Percentiles rank a stretch among this genome's conserved stretches.
These are phyloP conservation scores for Candoia aspera DNA, from an alignment of 2,113 vertebrate genomes.

Conservation along the genomic window DNA sequence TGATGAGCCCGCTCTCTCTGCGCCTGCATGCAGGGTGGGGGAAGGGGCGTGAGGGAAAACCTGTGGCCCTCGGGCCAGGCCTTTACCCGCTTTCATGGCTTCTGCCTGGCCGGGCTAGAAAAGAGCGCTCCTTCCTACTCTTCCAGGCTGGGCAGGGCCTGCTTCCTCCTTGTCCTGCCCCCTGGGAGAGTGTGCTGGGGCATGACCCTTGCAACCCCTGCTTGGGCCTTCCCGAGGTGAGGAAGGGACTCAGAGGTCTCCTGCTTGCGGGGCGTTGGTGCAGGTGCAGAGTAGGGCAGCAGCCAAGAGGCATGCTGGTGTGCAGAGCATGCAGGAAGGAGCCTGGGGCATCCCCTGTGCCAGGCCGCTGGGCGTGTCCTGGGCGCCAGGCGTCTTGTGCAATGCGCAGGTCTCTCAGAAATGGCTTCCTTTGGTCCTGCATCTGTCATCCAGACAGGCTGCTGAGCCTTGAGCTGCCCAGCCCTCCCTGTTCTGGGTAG, in stretches of 20 bases:
- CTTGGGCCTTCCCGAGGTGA: not conserved
- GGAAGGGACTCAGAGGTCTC: not conserved
- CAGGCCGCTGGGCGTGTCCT: not conserved
- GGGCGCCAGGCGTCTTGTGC: not conserved
- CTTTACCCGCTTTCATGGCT: not conserved
- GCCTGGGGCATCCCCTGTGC: not conserved
- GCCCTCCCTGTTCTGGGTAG: not conserved
- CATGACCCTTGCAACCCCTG: not conserved
- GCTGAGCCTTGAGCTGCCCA: not conserved
- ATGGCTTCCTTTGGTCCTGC: not conserved
- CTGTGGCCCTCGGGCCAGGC: not conserved
- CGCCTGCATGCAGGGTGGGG: too few relatives aligned
- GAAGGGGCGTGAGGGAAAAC: not conserved
- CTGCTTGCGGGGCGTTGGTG: not conserved
- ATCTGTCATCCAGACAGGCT: not conserved
- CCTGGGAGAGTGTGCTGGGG: not conserved
- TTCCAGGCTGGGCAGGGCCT: too few relatives aligned
- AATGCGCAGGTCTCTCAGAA: not conserved
- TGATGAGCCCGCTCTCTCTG: not conserved
- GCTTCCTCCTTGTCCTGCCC: too few relatives aligned
- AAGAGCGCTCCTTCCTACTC: not conserved
- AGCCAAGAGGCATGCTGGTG: not conserved
- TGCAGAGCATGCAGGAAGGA: not conserved
- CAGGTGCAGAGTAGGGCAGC: not conserved
- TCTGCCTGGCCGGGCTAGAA: not conserved